Conservation (phyloP, 2,113 vertebrate genomes). For the Pheucticus melanocephalus region DNA sequence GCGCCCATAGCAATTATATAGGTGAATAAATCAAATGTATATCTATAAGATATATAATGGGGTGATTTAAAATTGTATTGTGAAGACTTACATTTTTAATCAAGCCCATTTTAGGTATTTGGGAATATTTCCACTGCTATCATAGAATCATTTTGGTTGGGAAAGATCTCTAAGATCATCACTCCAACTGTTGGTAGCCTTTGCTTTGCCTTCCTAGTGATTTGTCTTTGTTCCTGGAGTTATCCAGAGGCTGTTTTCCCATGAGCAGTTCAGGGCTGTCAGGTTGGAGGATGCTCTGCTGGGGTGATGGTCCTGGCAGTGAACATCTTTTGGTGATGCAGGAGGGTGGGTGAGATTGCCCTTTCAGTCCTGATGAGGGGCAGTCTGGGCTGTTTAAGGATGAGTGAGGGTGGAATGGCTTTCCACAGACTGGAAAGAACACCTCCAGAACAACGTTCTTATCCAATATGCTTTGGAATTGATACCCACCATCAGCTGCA, state of each 20-base stretch:
- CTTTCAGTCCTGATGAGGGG: not conserved
- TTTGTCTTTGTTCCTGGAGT: not conserved
- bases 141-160: not conserved
- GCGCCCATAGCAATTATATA: not conserved
- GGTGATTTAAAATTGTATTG: not conserved
- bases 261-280: not conserved
- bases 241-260: not conserved
- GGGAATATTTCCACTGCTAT: not conserved
- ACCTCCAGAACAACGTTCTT: not conserved
- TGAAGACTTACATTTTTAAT: not conserved
- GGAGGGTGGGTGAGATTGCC: not conserved
- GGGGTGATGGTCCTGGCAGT: not conserved
- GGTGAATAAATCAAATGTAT: not conserved
- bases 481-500: not conserved
- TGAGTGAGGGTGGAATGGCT: not conserved
- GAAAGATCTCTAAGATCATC: not conserved
- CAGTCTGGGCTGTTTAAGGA: not conserved
- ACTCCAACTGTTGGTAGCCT: not conserved
- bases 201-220: not conserved
- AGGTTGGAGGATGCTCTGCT: not conserved
- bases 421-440: not conserved
- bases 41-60: not conserved
- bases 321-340: not conserved
- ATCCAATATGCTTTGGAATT: not conserved
- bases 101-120: not conserved